Base-by-base conservation (phyloP, 2,797 vertebrate species). In the Poliocrania exsul region DNA sequence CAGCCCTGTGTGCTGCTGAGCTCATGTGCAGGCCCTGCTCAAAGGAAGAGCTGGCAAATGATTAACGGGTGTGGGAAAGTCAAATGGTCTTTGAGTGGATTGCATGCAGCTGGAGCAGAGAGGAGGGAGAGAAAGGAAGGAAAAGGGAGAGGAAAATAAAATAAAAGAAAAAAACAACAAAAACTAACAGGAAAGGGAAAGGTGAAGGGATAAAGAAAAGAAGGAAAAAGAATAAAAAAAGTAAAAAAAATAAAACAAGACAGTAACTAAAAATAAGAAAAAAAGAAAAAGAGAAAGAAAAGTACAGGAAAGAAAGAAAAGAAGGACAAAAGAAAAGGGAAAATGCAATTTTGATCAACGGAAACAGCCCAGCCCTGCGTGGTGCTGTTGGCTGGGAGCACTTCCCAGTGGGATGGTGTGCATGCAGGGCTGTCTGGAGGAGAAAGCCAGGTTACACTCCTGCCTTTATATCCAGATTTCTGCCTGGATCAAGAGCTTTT, bases 101-200 rank as follows among this genome's bases (percentile, higher is more conserved):
- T 83, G 62, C 44, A 15, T 19, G 18, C 58, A 75, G 73, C 77
- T 92, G 66, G 35, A 61, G 24, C 21, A 38, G 57, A 60, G 40
- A 28, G 47, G 37, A 80, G 40, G 13, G 37, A 40, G 11, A n/a
- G 25, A 60, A 64, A 51, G 20, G 15, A 28, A n/a, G 8, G 33
- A 40, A 38, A n/a, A 18, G 6, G 2, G 0, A 25, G 53, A 29
- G 4, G 1, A 9, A n/a, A 10, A 5, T 11, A 14, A 40, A 56
- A 31, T 3, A 3, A 19, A 50, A 53, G 38, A 13, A 14, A 3
- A 51, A 9, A 5, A 31, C 14, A 16, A 16, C 15, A 7, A 53
- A 14, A 4, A 2, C 3, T 23, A 13, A 40, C 1, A 2, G 4
- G 9, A 6, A 8, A 1, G 6, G 3, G 4, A 23, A n/a, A 62